A percentile compares a stretch with the other conserved stretches of the same genome.
phyloP scores from a whole-genome alignment of 2,113 vertebrate genomes.

The Theristicus caerulescens region DNA sequence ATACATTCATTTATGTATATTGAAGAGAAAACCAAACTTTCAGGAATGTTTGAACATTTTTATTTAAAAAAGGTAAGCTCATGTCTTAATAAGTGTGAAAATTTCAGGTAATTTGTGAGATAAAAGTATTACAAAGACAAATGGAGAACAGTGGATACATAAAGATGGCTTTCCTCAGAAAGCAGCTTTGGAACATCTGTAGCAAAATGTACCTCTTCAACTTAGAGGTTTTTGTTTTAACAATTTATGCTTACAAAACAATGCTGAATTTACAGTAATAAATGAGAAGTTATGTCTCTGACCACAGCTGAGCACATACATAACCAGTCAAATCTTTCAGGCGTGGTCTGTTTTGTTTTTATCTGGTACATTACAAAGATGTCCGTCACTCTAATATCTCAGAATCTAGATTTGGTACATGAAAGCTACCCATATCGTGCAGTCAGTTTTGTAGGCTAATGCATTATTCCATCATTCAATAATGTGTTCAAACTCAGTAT shows the following conservation, averaged over 20 bases:
- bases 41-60: neutral
- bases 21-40: neutral
- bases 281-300: neutral
- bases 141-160: neutral
- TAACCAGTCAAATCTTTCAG: neutral
- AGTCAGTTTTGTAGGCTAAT: neutral
- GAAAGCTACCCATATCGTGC: neutral
- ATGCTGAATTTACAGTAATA: neutral
- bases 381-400: neutral
- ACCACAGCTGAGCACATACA: neutral
- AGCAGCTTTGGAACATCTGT: neutral
- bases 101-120: neutral
- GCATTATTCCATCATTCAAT: neutral
- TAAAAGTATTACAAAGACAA: neutral
- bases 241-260: neutral
- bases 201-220: neutral
- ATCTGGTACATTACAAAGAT: neutral
- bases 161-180: neutral
- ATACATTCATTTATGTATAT: neutral
- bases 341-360: neutral
- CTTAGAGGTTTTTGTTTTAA: neutral
- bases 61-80: neutral
- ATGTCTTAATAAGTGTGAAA: neutral
- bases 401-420: neutral
- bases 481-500: neutral